Evolutionary conservation across 2,888 invertebrate species (phyloP).

Genomic region (Drepanosiphum platanoidis): DNA sequence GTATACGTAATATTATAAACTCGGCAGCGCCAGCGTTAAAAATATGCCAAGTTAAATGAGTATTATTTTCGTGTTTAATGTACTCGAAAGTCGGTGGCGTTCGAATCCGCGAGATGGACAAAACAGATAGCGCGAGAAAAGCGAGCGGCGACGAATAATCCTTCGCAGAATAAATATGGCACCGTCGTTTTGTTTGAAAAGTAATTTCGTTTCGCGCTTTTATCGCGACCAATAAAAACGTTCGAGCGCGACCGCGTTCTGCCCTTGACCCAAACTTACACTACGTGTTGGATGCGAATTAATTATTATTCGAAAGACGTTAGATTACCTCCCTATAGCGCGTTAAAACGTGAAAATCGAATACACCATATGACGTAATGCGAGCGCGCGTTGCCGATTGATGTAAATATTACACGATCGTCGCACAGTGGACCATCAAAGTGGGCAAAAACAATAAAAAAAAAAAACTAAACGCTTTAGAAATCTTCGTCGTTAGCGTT

Average conservation of each 20-base stretch:
- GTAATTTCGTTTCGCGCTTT: constrained; percentile 16
- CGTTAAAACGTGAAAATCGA: background rate
- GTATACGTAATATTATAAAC: background rate
- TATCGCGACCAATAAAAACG: background rate
- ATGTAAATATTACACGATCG: too few species aligned
- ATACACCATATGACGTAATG: background rate
- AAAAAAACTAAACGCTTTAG: too few species aligned
- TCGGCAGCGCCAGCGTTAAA: background rate
- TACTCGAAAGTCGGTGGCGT: constrained; percentile 30
- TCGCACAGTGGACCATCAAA: too few species aligned
- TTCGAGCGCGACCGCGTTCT: background rate
- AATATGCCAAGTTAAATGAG: constrained; percentile 39
- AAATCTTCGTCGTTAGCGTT: too few species aligned
- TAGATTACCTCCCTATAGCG: background rate
- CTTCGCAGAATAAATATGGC: constrained; percentile 28
- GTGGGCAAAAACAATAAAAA: too few species aligned
- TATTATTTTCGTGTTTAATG: constrained; percentile 45
- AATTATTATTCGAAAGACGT: background rate
- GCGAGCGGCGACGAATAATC: background rate
- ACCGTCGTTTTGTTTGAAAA: constrained; percentile 1
- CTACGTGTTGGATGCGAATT: background rate
- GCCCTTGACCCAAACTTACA: constrained; percentile 4
- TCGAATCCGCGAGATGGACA: constrained; percentile 9
- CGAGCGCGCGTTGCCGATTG: background rate
- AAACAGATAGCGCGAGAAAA: constrained; percentile 13